Conservation (phyloP, 2,113 vertebrate species). For the Ramphastos sulfuratus region DNA sequence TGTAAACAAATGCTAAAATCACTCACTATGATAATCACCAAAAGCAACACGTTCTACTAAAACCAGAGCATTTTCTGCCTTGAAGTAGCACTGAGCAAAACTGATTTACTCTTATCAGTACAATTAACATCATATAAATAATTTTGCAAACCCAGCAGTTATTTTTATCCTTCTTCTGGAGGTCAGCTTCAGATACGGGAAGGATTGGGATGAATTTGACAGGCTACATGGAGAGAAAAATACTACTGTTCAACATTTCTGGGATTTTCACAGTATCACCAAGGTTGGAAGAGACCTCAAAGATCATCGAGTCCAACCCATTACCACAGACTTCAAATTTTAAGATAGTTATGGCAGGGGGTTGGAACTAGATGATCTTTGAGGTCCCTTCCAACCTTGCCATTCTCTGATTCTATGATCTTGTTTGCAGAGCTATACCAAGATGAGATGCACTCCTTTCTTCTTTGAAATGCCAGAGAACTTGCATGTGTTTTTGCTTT, state of each 20-base stretch:
- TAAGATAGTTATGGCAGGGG: too few species aligned
- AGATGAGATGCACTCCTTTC: neutral
- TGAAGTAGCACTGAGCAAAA: neutral
- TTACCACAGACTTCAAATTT: too few species aligned
- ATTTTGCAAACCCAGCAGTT: neutral
- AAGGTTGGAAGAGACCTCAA: too few species aligned
- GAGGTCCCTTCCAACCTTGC: too few species aligned
- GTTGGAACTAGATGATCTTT: too few species aligned
- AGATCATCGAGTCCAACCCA: too few species aligned
- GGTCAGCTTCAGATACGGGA: neutral
- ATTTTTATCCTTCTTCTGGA: neutral
- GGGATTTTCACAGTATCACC: neutral
- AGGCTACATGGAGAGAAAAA: neutral
- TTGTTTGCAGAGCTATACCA: neutral
- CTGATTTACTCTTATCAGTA: neutral
- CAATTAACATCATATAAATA: neutral
- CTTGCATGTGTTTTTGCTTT: neutral
- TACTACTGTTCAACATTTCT: neutral
- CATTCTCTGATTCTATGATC: too few species aligned
- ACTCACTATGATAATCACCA: neutral
- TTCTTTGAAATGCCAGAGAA: slow-evolving; percentile 27
- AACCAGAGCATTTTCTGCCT: neutral
- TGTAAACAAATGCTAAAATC: slow-evolving; percentile 19
- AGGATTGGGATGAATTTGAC: neutral
- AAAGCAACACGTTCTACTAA: neutral